Percentiles rank a stretch among this genome's conserved stretches.
These are phyloP conservation scores for Dastarcus helophoroides DNA, from an alignment of 2,888 invertebrate genomes.

Conservation along the genomic window DNA sequence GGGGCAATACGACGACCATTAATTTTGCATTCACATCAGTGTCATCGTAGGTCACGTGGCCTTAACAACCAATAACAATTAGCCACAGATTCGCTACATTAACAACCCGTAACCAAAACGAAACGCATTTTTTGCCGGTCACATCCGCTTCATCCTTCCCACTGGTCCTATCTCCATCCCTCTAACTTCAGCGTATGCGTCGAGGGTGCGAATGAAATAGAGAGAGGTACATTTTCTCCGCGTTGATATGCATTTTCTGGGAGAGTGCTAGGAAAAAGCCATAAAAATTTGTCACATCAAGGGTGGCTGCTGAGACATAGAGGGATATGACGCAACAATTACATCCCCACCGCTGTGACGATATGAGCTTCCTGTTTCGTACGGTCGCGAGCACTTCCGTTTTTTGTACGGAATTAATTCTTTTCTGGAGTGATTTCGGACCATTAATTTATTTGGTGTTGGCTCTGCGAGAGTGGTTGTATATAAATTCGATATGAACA, in stretches of 20 bases:
- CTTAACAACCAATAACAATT: slow-evolving; percentile 37
- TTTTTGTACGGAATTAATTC: slow-evolving; percentile 13
- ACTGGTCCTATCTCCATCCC: slow-evolving; percentile 3
- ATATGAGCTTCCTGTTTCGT: slow-evolving; percentile 29
- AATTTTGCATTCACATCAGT: slow-evolving; percentile 25
- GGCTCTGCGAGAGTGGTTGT: too few species aligned
- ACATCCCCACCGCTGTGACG: slow-evolving; percentile 34
- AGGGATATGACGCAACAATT: slow-evolving; percentile 31
- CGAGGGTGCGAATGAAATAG: slow-evolving; percentile 7
- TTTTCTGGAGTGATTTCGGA: slow-evolving; percentile 5
- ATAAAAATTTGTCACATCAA: slow-evolving; percentile 35
- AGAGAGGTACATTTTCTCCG: slow-evolving; percentile 3
- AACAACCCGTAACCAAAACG: slow-evolving; percentile 33
- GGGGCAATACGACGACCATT: slow-evolving; percentile 17
- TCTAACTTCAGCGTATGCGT: neutral
- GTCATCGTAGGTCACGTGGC: slow-evolving; percentile 33
- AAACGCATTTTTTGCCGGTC: slow-evolving; percentile 28
- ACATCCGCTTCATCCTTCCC: slow-evolving; percentile 17
- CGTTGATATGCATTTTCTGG: slow-evolving; percentile 19
- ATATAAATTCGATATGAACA: slow-evolving; percentile 4
- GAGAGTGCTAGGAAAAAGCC: slow-evolving; percentile 27
- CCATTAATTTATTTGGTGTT: too few species aligned
- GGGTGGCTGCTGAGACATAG: slow-evolving; percentile 24
- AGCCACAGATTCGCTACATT: slow-evolving; percentile 37
- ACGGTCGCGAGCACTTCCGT: slow-evolving; percentile 23